A percentile compares a stretch with the other conserved stretches of the same genome.
Conservation (phyloP, 2,888 invertebrate species). For the Metopia argyrocephala region DNA sequence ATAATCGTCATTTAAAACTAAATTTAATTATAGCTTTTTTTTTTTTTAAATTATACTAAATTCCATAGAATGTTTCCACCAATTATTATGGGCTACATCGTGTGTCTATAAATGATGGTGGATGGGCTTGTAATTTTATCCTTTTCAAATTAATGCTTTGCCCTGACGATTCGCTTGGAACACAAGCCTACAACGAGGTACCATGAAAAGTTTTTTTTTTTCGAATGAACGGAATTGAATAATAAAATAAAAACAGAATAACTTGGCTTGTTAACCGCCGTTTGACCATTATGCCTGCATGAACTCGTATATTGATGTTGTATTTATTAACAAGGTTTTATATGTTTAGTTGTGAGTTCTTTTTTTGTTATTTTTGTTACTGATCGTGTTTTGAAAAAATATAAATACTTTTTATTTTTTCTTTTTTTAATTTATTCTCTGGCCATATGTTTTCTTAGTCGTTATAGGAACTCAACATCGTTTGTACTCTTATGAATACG, state of each 20-base stretch:
- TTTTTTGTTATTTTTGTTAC: neutral
- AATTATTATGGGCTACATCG: neutral
- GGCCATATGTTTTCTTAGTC: neutral
- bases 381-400: conserved; percentile 22
- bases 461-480: neutral
- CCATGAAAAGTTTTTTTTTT: conserved; percentile 36
- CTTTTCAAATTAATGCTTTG: conserved; percentile 48
- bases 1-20: neutral
- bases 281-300: neutral
- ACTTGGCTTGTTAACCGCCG: neutral
- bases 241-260: neutral
- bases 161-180: conserved; percentile 38
- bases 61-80: conserved; percentile 24
- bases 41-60: conserved; percentile 14
- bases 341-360: neutral
- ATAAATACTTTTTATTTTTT: neutral
- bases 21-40: neutral
- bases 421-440: conserved; percentile 6
- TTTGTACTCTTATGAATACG: conserved; percentile 36
- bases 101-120: neutral
- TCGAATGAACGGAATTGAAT: neutral
- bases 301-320: neutral
- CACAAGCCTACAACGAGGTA: neutral
- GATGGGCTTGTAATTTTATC: conserved; percentile 48
- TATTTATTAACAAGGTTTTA: neutral